phyloP scores from a whole-genome alignment of 2,888 invertebrate genomes.

The Scelioninae gen. 1 region DNA sequence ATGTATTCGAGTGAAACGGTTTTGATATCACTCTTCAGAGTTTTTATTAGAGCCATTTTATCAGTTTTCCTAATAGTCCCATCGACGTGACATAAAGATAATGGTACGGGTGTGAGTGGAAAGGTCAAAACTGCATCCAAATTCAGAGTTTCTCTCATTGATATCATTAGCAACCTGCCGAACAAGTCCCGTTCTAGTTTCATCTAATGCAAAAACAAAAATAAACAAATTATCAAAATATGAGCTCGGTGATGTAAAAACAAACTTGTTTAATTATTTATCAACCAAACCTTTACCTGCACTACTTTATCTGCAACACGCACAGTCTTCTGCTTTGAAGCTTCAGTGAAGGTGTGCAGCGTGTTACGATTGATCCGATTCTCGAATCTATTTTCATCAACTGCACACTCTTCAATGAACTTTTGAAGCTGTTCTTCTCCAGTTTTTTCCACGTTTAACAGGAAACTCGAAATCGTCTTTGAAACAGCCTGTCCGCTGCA shows the following conservation, averaged over 20 bases:
- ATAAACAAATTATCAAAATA: too few species aligned
- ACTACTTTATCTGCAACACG: conserved; percentile 25
- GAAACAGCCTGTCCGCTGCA: conserved; percentile 30
- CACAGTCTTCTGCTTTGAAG: conserved; percentile 8
- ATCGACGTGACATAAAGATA: conserved; percentile 64
- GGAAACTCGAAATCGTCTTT: conserved; percentile 40
- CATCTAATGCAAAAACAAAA: conserved; percentile 16
- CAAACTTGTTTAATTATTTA: background rate
- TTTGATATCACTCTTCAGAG: conserved; percentile 55
- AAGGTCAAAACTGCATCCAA: conserved; percentile 71
- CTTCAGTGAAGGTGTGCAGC: conserved; percentile 34
- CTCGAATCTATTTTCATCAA: conserved; percentile 25
- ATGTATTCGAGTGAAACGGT: conserved; percentile 43
- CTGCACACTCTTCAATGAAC: conserved; percentile 28
- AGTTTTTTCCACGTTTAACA: conserved; percentile 56
- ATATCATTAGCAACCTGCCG: conserved; percentile 58
- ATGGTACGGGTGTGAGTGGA: conserved; percentile 72
- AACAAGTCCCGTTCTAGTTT: conserved; percentile 64
- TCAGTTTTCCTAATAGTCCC: conserved; percentile 72
- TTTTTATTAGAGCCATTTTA: conserved; percentile 71
- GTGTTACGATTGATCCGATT: conserved; percentile 17
- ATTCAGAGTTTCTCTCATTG: conserved; percentile 65
- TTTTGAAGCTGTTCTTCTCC: background rate
- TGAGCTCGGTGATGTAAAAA: background rate
- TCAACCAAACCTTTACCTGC: conserved; percentile 22